A percentile compares a stretch with the other conserved stretches of the same genome.
Conservation (phyloP, 2,888 invertebrate genomes). For the Diarsia rubi region DNA sequence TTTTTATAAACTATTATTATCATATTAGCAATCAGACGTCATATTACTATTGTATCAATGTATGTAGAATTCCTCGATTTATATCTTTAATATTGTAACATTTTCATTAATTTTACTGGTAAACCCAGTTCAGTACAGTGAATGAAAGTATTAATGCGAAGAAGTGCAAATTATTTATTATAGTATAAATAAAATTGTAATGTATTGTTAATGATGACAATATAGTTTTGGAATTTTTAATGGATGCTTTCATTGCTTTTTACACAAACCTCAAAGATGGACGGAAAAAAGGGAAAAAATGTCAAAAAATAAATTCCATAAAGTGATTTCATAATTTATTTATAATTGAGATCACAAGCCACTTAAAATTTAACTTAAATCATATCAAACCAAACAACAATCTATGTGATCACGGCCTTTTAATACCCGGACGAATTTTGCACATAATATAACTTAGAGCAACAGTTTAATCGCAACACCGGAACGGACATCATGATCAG, state of each 20-base stretch:
- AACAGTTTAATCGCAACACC: constrained; percentile 53
- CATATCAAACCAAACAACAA: constrained; percentile 75
- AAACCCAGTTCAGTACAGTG: constrained; percentile 29
- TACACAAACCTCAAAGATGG: not conserved
- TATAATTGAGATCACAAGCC: constrained; percentile 88
- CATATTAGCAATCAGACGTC: constrained; percentile 55
- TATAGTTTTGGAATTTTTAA: constrained; percentile 81
- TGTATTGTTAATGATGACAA: constrained; percentile 85
- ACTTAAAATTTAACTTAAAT: constrained; percentile 83
- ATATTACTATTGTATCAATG: constrained; percentile 42
- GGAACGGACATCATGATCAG: constrained; percentile 43
- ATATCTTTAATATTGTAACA: constrained; percentile 28
- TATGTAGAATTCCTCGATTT: constrained; percentile 34
- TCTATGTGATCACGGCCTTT: constrained; percentile 53
- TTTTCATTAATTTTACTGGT: constrained; percentile 46
- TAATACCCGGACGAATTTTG: constrained; percentile 67
- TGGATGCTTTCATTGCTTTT: constrained; percentile 54
- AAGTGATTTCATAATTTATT: constrained; percentile 82
- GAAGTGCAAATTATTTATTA: constrained; percentile 79
- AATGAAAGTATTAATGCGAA: constrained; percentile 58
- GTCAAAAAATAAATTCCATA: constrained; percentile 45
- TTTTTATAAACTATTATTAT: constrained; percentile 64
- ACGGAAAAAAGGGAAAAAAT: not conserved
- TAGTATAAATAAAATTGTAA: constrained; percentile 81
- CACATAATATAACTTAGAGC: constrained; percentile 57